phyloP scores from a whole-genome alignment of 2,113 vertebrate genomes.

The Euleptes europaea region DNA sequence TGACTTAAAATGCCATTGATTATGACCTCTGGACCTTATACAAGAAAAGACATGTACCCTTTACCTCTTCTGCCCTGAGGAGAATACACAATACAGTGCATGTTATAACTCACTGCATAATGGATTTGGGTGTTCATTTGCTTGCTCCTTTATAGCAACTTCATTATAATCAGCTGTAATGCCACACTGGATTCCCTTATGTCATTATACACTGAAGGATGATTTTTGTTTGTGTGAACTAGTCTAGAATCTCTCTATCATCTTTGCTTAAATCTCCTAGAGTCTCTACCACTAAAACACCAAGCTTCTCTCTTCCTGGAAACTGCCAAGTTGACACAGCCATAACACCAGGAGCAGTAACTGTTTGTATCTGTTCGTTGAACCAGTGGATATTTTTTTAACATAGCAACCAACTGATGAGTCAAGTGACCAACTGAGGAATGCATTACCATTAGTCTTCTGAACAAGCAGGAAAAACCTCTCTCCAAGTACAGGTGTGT shows the following conservation, averaged over 20 bases:
- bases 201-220: too few relatives aligned
- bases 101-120: neutral
- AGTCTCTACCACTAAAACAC: too few relatives aligned
- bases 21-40: neutral
- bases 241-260: too few relatives aligned
- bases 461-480: neutral
- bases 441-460: neutral
- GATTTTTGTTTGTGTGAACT: too few relatives aligned
- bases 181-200: too few relatives aligned
- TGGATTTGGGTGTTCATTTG: neutral
- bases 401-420: neutral
- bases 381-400: neutral
- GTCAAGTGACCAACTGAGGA: neutral
- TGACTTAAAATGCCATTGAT: neutral
- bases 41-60: neutral
- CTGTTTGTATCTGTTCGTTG: neutral
- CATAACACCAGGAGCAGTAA: neutral
- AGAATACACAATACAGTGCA: neutral
- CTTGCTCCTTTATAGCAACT: neutral
- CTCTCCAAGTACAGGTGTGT: rapidly evolving
- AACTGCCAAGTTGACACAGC: too few relatives aligned
- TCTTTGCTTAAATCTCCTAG: too few relatives aligned
- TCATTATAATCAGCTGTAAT: too few relatives aligned
- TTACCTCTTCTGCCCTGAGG: neutral
- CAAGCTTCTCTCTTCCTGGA: too few relatives aligned